Base-by-base conservation (phyloP, 2,113 vertebrate genomes). In the Leptocoma aspasia region DNA sequence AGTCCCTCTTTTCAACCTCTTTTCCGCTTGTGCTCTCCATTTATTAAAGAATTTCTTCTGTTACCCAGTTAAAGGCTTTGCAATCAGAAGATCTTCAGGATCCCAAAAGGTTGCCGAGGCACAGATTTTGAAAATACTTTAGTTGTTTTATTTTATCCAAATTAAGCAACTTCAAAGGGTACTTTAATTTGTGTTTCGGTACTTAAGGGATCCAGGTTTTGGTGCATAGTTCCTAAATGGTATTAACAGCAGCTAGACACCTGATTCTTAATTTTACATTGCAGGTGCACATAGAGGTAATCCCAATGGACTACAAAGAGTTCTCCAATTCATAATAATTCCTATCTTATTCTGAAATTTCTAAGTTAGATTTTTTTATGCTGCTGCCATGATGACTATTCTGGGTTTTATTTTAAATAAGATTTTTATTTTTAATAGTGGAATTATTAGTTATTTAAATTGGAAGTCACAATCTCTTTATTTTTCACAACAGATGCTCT, bases 401-500 rank as follows among this genome's bases (percentile, higher is more conserved):
- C 68, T 80, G 41, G 13, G 50, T 11, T 93, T 95, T 90, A 69
- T 95, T 91, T 97, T 88, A 95, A 94, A 95, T 77, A 95, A 90
- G 68, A 39, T 65, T 86, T 95, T 94, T 92, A 97, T 96, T 97
- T 97, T 97, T 97, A 97, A 97, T 98, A 98, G 98, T 97, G 94
- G 88, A 98, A 96, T 97, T 97, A 97, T 97, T 95, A 94, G 82
- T 95, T 89, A 97, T 98, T 98, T 98, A 97, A 98, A 97, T 98
- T 98, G 95, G 97, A 98, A 98, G 97, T 96, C 97, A 98, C 97
- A 97, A 98, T 97, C 97, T 96, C 96, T 98, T 98, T 97, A 97
- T 98, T 98, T 98, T 98, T 98, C 97, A 97, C 97, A 98, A 98
- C 98, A 98, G 98, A 98, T 98, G 98, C 98, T 98, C 97, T 98